Conservation (phyloP, 2,113 vertebrate species). For the Prunella fulvescens region DNA sequence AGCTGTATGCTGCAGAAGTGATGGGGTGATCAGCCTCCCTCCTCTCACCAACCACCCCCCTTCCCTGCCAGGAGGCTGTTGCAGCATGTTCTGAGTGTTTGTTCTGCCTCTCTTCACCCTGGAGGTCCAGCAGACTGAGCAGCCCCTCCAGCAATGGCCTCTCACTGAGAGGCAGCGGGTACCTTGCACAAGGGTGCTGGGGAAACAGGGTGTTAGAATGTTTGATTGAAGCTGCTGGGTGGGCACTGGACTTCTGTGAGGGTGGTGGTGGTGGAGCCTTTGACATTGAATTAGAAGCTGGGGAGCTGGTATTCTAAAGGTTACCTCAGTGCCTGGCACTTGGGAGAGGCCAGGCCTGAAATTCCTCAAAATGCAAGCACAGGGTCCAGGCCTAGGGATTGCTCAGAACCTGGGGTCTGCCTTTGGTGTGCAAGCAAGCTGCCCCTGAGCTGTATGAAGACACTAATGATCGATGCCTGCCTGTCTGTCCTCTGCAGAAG, state of each 20-base stretch:
- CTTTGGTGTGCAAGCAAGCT: background rate
- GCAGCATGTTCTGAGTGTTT: background rate
- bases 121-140: background rate
- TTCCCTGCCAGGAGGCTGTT: background rate
- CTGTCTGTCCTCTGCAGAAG: constrained; percentile 79
- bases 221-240: background rate
- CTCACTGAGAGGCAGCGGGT: background rate
- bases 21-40: background rate
- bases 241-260: background rate
- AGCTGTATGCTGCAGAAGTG: background rate
- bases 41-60: background rate
- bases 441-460: background rate
- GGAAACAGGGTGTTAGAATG: background rate
- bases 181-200: accelerated
- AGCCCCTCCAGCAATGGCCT: background rate
- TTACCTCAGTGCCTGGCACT: background rate
- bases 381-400: accelerated
- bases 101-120: background rate
- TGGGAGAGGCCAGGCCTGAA: background rate
- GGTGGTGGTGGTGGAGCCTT: background rate
- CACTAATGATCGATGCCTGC: background rate
- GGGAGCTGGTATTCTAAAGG: background rate
- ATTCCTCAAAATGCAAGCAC: background rate
- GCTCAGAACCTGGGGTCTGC: background rate
- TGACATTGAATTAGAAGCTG: background rate